Percentiles rank a stretch among this genome's conserved stretches.
Conservation (phyloP, 2,888 invertebrate species). For the Linnaemya tessellans region DNA sequence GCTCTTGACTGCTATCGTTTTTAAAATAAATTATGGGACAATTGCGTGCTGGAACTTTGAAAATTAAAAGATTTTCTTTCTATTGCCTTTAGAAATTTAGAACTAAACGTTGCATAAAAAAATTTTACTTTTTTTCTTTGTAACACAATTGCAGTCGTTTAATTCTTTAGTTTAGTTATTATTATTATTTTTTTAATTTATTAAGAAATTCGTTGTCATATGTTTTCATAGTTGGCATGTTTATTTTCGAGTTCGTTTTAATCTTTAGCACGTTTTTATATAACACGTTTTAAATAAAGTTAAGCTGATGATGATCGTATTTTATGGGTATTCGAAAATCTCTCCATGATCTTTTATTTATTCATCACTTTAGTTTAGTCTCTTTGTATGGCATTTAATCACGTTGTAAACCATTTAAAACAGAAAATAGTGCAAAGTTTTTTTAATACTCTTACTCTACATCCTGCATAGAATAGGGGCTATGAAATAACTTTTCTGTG, state of each 20-base stretch:
- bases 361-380: slow-evolving; percentile 62
- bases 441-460: neutral
- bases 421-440: neutral
- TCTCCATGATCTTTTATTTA: slow-evolving; percentile 10
- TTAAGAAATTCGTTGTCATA: slow-evolving; percentile 35
- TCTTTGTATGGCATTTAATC: slow-evolving; percentile 68
- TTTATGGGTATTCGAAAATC: slow-evolving; percentile 36
- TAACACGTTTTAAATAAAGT: slow-evolving; percentile 56
- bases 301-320: slow-evolving; percentile 32
- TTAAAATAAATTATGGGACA: slow-evolving; percentile 7
- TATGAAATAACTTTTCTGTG: no score
- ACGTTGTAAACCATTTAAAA: slow-evolving; percentile 62
- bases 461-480: neutral
- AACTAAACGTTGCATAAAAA: neutral
- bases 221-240: slow-evolving; percentile 12
- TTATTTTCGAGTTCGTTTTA: slow-evolving; percentile 35
- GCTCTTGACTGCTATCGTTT: neutral
- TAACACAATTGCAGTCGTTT: no score
- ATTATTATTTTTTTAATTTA: slow-evolving; percentile 18
- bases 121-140: neutral
- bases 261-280: slow-evolving; percentile 68
- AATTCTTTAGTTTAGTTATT: slow-evolving; percentile 1
- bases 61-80: neutral
- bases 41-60: slow-evolving; percentile 11
- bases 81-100: neutral